These are phyloP conservation scores for Torymus aiolomorphi DNA, from an alignment of 2,888 invertebrate genomes.

Conservation along the genomic window DNA sequence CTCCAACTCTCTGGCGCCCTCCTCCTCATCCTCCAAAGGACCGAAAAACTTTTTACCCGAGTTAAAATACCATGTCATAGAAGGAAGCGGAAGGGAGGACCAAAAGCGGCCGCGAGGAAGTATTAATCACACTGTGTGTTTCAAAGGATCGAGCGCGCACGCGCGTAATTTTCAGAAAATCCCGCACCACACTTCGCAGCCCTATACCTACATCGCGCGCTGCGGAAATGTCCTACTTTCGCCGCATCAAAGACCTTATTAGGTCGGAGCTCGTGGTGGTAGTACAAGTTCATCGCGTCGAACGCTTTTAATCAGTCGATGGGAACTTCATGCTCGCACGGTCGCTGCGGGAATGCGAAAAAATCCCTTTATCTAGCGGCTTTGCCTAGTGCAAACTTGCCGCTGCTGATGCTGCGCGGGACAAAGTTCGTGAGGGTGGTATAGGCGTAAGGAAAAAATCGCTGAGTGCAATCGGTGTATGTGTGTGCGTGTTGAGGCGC, in stretches of 20 bases:
- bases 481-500: too few species aligned
- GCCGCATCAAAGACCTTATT: slow-evolving; percentile 33
- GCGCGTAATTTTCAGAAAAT: slow-evolving; percentile 31
- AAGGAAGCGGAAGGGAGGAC: neutral
- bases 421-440: too few species aligned
- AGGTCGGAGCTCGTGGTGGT: neutral
- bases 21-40: neutral
- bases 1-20: too few species aligned
- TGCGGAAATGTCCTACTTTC: slow-evolving; percentile 41
- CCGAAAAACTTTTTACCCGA: slow-evolving; percentile 11
- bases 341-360: neutral
- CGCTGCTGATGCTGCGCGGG: too few species aligned
- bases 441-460: too few species aligned
- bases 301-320: slow-evolving; percentile 51
- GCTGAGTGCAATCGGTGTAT: too few species aligned
- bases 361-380: neutral
- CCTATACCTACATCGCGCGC: neutral
- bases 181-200: neutral
- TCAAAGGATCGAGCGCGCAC: slow-evolving; percentile 9
- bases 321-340: slow-evolving; percentile 17
- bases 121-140: slow-evolving; percentile 32
- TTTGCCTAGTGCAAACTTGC: neutral
- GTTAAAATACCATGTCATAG: neutral
- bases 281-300: slow-evolving; percentile 34
- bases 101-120: neutral